Conservation (phyloP, 2,888 invertebrate species). For the Fabriciana adippe region DNA sequence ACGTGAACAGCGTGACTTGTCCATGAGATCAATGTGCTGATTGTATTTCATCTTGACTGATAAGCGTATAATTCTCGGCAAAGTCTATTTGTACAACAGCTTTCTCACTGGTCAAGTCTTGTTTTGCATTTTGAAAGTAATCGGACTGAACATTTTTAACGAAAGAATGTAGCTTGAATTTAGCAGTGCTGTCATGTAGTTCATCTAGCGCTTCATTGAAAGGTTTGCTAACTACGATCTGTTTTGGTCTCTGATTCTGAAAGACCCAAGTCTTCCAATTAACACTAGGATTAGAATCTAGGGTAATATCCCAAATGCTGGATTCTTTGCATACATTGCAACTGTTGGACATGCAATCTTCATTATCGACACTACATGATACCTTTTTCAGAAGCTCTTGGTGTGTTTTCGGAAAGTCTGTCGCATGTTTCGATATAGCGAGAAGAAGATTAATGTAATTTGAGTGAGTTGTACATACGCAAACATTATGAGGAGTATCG, state of each 20-base stretch:
- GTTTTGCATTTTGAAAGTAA: constrained; percentile 26
- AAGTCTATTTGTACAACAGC: no score
- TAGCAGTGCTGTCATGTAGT: constrained; percentile 35
- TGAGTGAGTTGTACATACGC: constrained; percentile 42
- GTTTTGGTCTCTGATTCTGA: constrained; percentile 31
- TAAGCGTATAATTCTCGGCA: no score
- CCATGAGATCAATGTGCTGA: constrained; percentile 9
- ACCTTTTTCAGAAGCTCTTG: constrained; percentile 34
- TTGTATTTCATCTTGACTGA: no score
- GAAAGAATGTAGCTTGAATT: constrained; percentile 38
- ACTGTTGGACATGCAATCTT: constrained; percentile 37
- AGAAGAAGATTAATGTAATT: constrained; percentile 41
- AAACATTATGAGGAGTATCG: constrained; percentile 42
- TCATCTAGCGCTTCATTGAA: constrained; percentile 30
- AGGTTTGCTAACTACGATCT: constrained; percentile 21
- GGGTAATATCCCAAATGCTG: constrained; percentile 36
- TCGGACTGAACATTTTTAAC: constrained; percentile 36
- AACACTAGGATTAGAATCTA: constrained; percentile 39
- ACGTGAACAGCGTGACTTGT: no score
- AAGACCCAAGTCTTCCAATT: constrained; percentile 21
- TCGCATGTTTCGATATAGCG: constrained; percentile 39
- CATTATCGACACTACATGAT: constrained; percentile 37
- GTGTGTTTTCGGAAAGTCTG: constrained; percentile 34
- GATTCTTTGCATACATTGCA: constrained; percentile 40
- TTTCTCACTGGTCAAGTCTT: no score